These are phyloP conservation scores for Chelonus insularis DNA, from an alignment of 1,140 invertebrate genomes.

Conservation along the genomic window DNA sequence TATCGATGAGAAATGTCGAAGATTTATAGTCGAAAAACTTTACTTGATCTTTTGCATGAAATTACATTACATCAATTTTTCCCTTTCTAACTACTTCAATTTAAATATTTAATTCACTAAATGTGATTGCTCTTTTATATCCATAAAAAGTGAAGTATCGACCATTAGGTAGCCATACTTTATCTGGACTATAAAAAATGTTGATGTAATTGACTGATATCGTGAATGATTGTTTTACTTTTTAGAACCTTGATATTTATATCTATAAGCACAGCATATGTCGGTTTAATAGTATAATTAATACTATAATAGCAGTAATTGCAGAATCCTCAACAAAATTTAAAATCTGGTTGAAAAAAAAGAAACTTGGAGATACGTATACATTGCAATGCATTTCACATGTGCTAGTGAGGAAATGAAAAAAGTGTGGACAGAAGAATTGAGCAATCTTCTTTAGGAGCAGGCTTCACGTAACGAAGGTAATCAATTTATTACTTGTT, in stretches of 20 bases:
- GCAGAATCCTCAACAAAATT: slow-evolving; percentile 88
- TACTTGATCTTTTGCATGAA: too few species aligned
- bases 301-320: slow-evolving; percentile 84
- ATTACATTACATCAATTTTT: too few species aligned
- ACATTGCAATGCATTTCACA: slow-evolving; percentile 78
- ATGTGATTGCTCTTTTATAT: too few species aligned
- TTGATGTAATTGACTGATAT: too few species aligned
- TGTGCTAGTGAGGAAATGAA: slow-evolving; percentile 78
- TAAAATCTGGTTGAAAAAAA: slow-evolving; percentile 92
- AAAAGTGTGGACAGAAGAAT: slow-evolving; percentile 84
- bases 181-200: too few species aligned
- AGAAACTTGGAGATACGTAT: slow-evolving; percentile 85
- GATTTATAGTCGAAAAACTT: too few species aligned
- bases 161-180: too few species aligned
- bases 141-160: too few species aligned
- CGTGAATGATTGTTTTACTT: slow-evolving; percentile 32
- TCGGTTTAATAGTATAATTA: slow-evolving; percentile 92
- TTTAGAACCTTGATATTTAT: slow-evolving; percentile 76
- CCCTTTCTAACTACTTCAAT: too few species aligned
- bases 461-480: slow-evolving; percentile 92
- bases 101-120: too few species aligned
- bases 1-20: too few species aligned
- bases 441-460: slow-evolving; percentile 88
- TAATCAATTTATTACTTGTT: slow-evolving; percentile 50
- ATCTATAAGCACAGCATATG: slow-evolving; percentile 83